Percentiles rank a stretch among this genome's conserved stretches.
phyloP scores from a whole-genome alignment of 1,140 invertebrate genomes.

The Vanessa tameamea region DNA sequence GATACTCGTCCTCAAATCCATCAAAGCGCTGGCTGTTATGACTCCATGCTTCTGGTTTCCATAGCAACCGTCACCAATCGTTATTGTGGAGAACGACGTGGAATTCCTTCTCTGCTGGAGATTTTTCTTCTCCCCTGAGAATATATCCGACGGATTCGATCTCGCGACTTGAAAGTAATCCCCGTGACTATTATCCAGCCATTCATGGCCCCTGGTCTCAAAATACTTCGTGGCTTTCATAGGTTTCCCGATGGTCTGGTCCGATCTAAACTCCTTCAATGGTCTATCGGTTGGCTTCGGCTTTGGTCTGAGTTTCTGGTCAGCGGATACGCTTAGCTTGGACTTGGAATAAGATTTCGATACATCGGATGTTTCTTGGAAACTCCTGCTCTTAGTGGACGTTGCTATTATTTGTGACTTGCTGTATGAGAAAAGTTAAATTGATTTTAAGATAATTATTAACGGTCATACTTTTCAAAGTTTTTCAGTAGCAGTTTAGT shows the following conservation, averaged over 20 bases:
- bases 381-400: constrained; percentile 60
- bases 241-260: constrained; percentile 58
- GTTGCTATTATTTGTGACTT: constrained; percentile 56
- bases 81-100: constrained; percentile 67
- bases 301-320: constrained; percentile 58
- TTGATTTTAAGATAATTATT: constrained; percentile 1
- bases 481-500: no score
- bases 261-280: constrained; percentile 60
- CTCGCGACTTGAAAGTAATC: constrained; percentile 50
- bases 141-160: constrained; percentile 49
- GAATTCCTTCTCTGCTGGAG: constrained; percentile 67
- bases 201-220: constrained; percentile 51
- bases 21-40: constrained; percentile 74
- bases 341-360: constrained; percentile 47
- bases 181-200: constrained; percentile 60
- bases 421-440: constrained; percentile 41
- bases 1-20: constrained; percentile 75
- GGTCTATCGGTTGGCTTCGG: constrained; percentile 48
- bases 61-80: constrained; percentile 59
- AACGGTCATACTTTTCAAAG: no score
- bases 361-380: constrained; percentile 55
- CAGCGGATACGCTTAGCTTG: constrained; percentile 60
- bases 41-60: constrained; percentile 65
- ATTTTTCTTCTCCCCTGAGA: constrained; percentile 54
- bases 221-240: constrained; percentile 57